Evolutionary conservation across 1,140 invertebrate genomes (phyloP).

Genomic region (Druon quercuslanigerum): DNA sequence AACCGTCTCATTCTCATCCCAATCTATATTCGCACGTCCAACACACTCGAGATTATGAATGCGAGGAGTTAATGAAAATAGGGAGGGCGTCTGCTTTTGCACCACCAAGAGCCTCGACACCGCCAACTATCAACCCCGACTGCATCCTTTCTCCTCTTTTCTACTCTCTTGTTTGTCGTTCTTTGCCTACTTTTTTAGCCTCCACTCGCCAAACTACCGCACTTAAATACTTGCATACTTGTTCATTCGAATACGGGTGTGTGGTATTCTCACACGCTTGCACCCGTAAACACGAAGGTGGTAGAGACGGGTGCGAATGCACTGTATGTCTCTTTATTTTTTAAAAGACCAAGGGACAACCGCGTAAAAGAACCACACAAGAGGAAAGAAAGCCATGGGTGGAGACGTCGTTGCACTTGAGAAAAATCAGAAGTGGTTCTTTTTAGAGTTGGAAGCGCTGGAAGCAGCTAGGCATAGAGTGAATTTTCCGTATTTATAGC

Average conservation of each 20-base stretch:
- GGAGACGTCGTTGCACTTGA: neutral
- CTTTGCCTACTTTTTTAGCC: slow-evolving; percentile 38
- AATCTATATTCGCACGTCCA: slow-evolving; percentile 74
- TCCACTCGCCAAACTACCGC: slow-evolving; percentile 7
- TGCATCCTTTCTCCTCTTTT: slow-evolving; percentile 33
- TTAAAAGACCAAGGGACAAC: slow-evolving; percentile 10
- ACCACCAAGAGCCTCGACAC: slow-evolving; percentile 52
- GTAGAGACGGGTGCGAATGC: slow-evolving; percentile 11
- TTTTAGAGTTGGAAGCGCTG: slow-evolving; percentile 1
- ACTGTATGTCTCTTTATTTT: slow-evolving; percentile 9
- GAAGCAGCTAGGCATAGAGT: neutral
- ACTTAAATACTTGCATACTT: neutral
- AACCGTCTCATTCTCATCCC: slow-evolving; percentile 72
- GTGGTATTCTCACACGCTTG: neutral
- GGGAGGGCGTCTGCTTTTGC: slow-evolving; percentile 69
- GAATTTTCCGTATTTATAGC: no score
- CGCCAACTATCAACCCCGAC: neutral
- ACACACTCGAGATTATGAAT: slow-evolving; percentile 71
- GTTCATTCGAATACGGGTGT: neutral
- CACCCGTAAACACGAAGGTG: slow-evolving; percentile 7
- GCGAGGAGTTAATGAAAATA: slow-evolving; percentile 74
- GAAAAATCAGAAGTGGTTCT: slow-evolving; percentile 12
- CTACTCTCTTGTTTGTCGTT: slow-evolving; percentile 28
- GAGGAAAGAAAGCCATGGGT: neutral
- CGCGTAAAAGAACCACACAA: neutral